Percentiles rank a stretch among this genome's conserved stretches.
Evolutionary conservation across 2,797 vertebrate species (phyloP).

Genomic region (Sparus aurata): DNA sequence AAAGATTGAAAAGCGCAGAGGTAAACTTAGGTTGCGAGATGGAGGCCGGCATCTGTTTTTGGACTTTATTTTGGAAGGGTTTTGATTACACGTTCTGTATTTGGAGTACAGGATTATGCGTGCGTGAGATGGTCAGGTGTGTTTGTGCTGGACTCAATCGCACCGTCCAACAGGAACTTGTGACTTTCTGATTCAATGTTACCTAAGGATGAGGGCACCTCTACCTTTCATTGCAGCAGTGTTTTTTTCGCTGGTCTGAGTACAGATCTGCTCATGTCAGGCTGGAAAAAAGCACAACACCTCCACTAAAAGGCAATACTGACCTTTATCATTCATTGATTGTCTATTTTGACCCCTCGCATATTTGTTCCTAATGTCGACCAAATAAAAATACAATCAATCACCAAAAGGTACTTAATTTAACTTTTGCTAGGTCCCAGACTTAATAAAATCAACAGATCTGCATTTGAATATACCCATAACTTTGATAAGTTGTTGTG

Average conservation of each 20-base stretch:
- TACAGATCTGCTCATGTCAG: neutral
- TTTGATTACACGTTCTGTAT: conserved; percentile 22
- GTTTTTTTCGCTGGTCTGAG: neutral
- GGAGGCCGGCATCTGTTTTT: conserved; percentile 14
- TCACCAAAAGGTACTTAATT: neutral
- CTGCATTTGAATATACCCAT: too few relatives aligned
- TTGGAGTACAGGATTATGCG: conserved; percentile 3
- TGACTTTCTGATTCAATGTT: neutral
- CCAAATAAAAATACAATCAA: neutral
- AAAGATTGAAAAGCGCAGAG: conserved; percentile 42
- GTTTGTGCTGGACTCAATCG: neutral
- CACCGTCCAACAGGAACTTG: neutral
- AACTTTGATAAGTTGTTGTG: neutral
- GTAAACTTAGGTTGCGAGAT: conserved; percentile 20
- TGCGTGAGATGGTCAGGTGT: neutral
- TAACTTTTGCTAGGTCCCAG: neutral
- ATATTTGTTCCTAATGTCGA: neutral
- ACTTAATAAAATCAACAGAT: neutral
- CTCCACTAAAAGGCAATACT: neutral
- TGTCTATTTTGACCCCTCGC: neutral
- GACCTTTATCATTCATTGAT: neutral
- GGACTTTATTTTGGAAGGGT: conserved; percentile 13
- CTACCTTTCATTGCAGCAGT: neutral
- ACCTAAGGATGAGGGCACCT: neutral
- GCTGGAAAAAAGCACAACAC: conserved; percentile 1